phyloP scores from a whole-genome alignment of 2,797 vertebrate species.

The Chaetodon trifasciatus region DNA sequence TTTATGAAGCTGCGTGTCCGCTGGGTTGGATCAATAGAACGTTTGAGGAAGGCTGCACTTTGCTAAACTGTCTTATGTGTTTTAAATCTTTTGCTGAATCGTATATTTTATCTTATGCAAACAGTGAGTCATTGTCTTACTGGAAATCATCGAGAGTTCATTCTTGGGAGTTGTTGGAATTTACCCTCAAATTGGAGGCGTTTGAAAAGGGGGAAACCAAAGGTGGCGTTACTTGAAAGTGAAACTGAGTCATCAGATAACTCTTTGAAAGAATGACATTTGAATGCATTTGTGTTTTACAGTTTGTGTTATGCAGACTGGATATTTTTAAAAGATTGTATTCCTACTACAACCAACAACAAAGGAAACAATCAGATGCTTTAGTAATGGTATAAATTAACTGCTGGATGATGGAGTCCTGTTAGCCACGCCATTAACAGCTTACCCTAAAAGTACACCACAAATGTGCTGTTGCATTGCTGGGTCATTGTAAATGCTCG shows the following conservation, averaged over 20 bases:
- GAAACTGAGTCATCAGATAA: not conserved
- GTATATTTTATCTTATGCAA: constrained; percentile 37
- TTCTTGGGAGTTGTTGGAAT: not conserved
- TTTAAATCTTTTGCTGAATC: constrained; percentile 19
- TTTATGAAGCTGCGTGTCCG: constrained; percentile 38
- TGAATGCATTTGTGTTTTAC: not conserved
- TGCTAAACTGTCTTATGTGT: constrained; percentile 11
- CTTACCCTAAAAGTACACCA: no score
- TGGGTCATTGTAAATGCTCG: no score
- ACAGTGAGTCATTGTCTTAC: constrained; percentile 9
- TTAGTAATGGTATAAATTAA: no score
- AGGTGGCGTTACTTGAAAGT: not conserved
- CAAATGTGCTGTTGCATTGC: no score
- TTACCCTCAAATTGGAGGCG: not conserved
- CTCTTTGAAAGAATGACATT: not conserved
- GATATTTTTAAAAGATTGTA: not conserved
- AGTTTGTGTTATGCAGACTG: not conserved
- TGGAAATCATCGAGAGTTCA: not conserved
- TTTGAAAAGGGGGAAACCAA: not conserved
- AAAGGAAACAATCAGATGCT: no score
- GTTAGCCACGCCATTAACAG: no score
- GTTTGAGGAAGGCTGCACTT: constrained; percentile 28
- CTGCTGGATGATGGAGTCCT: no score
- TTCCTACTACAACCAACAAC: not conserved
- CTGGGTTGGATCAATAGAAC: constrained; percentile 24